phyloP scores from a whole-genome alignment of 37 sponge, comb jelly and placozoan species.

The Eunapius fragilis region DNA sequence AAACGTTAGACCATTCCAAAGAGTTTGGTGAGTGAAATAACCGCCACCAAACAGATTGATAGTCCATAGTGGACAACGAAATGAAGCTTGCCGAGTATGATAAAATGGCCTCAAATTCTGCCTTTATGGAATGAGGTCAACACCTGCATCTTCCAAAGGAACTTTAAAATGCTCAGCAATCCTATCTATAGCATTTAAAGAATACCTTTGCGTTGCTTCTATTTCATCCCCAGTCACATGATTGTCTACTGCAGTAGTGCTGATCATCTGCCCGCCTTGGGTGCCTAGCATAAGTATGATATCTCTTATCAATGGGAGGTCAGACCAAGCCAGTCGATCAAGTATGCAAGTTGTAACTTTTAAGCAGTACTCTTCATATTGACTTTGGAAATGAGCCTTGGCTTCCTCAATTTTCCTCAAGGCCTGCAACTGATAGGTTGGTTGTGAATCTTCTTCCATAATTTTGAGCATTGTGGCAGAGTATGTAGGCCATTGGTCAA shows the following conservation, averaged over 20 bases:
- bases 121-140: slow-evolving; percentile 3
- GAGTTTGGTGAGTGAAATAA: slow-evolving; percentile 48
- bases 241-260: slow-evolving; percentile 1
- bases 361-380: slow-evolving; percentile 58
- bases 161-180: slow-evolving; percentile 22
- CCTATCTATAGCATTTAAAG: slow-evolving; percentile 22
- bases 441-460: slow-evolving; percentile 36
- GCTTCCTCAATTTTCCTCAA: slow-evolving; percentile 44
- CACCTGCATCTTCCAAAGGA: slow-evolving; percentile 50
- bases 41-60: slow-evolving; percentile 66
- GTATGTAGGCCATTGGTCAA: slow-evolving; percentile 63
- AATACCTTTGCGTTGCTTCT: background rate
- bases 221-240: background rate
- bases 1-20: slow-evolving; percentile 49
- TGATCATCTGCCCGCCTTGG: slow-evolving; percentile 61
- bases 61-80: slow-evolving; percentile 46
- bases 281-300: slow-evolving; percentile 63
- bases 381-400: slow-evolving; percentile 30
- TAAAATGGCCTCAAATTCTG: slow-evolving; percentile 41
- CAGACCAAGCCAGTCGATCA: slow-evolving; percentile 67
- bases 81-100: slow-evolving; percentile 34
- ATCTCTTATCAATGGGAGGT: slow-evolving; percentile 63
- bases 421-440: slow-evolving; percentile 54
- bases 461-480: slow-evolving; percentile 55
- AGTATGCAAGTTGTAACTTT: slow-evolving; percentile 58